Percentiles rank a stretch among this genome's conserved stretches.
phyloP scores from a whole-genome alignment of 2,113 vertebrate genomes.

The Elaphurus davidianus region DNA sequence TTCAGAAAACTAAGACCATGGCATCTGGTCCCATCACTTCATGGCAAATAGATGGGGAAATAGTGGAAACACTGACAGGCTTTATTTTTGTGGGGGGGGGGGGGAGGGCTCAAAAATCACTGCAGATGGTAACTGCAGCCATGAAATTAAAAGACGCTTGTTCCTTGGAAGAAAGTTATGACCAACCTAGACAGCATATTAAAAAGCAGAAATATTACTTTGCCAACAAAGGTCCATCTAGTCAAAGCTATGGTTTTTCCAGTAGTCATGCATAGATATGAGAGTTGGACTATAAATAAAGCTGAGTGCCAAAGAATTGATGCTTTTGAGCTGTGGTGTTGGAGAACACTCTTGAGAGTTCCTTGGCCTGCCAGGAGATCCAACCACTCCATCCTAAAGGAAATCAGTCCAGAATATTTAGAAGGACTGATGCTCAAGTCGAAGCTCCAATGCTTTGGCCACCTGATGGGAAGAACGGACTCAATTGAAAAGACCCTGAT shows the following conservation, averaged over 20 bases:
- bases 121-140: not conserved
- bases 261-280: not conserved
- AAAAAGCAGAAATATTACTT: not conserved
- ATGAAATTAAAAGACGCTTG: not conserved
- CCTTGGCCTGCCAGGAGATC: not conserved
- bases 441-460: not conserved
- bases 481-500: not conserved
- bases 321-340: not conserved
- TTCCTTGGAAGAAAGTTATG: not conserved
- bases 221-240: not conserved
- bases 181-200: not conserved
- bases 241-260: not conserved
- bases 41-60: not conserved
- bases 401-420: not conserved
- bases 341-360: not conserved
- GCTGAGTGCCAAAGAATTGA: not conserved
- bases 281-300: not conserved
- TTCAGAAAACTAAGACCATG: not conserved
- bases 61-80: not conserved
- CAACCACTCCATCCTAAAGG: not conserved
- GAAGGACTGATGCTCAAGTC: not conserved
- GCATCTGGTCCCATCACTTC: not conserved
- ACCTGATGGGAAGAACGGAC: not conserved
- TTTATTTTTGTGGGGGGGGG: not conserved
- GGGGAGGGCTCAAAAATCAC: not conserved